These are phyloP conservation scores for Calliopum simillimum DNA, from an alignment of 2,888 invertebrate genomes.

Conservation along the genomic window DNA sequence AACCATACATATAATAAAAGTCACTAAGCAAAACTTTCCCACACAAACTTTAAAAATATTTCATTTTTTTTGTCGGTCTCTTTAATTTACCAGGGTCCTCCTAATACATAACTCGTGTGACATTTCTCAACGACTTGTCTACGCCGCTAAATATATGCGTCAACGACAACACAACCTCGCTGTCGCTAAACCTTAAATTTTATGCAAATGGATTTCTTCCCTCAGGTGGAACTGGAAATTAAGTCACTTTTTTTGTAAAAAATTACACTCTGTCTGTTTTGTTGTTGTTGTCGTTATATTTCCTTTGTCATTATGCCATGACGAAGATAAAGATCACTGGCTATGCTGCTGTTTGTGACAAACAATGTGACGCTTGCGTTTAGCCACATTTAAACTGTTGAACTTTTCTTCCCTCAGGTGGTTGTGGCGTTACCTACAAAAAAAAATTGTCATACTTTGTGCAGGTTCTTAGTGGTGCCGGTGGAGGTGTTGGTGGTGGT, in stretches of 20 bases:
- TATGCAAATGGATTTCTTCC: constrained; percentile 41
- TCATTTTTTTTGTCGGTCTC: constrained; percentile 17
- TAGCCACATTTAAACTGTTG: constrained; percentile 19
- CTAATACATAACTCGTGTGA: constrained; percentile 38
- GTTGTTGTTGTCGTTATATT: no score
- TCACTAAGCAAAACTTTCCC: constrained; percentile 44
- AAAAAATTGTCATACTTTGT: constrained; percentile 13
- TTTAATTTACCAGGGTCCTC: background rate
- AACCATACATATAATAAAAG: constrained; percentile 43
- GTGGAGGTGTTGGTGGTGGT: no score
- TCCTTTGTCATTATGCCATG: background rate
- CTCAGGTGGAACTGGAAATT: constrained; percentile 40
- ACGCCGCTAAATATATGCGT: constrained; percentile 38
- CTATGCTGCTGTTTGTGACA: constrained; percentile 21
- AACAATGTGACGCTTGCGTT: constrained; percentile 22
- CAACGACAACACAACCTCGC: constrained; percentile 39
- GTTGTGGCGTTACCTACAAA: background rate
- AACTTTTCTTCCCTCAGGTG: constrained; percentile 6
- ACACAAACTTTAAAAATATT: constrained; percentile 9
- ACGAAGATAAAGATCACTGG: constrained; percentile 20
- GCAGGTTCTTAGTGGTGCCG: background rate
- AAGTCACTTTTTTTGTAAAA: constrained; percentile 8
- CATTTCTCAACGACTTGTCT: constrained; percentile 15
- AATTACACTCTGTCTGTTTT: background rate
- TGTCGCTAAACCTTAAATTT: background rate